Conservation (phyloP, 2,888 invertebrate genomes). For the Drosophila longiperda region DNA sequence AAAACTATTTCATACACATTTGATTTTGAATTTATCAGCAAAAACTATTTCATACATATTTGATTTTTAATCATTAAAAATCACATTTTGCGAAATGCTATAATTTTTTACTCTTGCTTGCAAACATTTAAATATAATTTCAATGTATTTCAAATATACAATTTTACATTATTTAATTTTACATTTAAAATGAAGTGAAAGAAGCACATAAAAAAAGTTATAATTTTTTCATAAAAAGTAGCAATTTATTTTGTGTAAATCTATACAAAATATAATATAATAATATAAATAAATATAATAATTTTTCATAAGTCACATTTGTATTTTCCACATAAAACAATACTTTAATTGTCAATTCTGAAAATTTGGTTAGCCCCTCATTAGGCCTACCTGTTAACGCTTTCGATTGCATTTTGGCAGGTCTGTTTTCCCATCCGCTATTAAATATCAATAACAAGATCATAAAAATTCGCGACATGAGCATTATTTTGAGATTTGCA, state of each 20-base stretch:
- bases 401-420: not conserved
- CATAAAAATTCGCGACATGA: slow-evolving; percentile 66
- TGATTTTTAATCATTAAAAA: not conserved
- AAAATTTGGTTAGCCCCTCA: not conserved
- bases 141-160: no score
- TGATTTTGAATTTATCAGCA: no score
- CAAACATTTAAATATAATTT: no score
- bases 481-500: slow-evolving; percentile 70
- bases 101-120: not conserved
- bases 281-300: no score
- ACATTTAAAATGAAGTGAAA: no score
- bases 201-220: no score
- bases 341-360: not conserved
- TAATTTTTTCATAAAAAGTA: no score
- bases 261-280: no score
- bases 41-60: not conserved
- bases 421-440: slow-evolving; percentile 17
- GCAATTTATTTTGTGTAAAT: no score
- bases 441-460: slow-evolving; percentile 66
- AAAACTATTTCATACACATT: not conserved
- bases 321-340: no score
- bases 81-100: not conserved
- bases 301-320: no score
- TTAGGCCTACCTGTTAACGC: slow-evolving; percentile 13
- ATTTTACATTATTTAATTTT: no score